phyloP scores from a whole-genome alignment of 2,113 vertebrate species.

The Chlorocebus sabaeus region DNA sequence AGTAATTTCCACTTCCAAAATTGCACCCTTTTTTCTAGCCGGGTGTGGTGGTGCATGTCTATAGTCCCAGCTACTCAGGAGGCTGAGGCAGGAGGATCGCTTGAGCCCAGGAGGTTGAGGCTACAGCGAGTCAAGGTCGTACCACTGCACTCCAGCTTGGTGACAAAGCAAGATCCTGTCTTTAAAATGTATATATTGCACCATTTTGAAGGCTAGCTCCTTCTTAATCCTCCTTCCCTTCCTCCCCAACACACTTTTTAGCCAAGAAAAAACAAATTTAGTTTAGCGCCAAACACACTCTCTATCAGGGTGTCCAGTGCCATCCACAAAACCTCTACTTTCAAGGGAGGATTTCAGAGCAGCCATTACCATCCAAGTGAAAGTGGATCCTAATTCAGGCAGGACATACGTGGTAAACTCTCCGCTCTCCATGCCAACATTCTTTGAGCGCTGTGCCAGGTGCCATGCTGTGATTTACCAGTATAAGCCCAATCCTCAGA shows the following conservation, averaged over 20 bases:
- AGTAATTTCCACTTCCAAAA: not conserved
- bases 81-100: too few relatives aligned
- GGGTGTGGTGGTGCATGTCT: too few relatives aligned
- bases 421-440: too few relatives aligned
- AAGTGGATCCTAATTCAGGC: not conserved
- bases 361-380: not conserved
- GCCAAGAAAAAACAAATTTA: not conserved
- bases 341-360: not conserved
- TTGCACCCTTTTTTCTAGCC: too few relatives aligned
- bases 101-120: too few relatives aligned
- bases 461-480: too few relatives aligned
- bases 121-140: too few relatives aligned
- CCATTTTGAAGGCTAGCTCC: not conserved
- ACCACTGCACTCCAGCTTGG: too few relatives aligned
- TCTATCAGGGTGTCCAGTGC: fast-evolving
- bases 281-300: not conserved
- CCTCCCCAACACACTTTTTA: not conserved
- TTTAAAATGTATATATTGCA: too few relatives aligned
- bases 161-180: too few relatives aligned
- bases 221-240: too few relatives aligned
- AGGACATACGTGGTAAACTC: fast-evolving
- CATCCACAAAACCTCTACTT: not conserved
- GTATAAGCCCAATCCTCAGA: not conserved
- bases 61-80: too few relatives aligned
- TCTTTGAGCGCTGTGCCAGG: fast-evolving